Evolutionary conservation across 2,797 vertebrate genomes (phyloP), one percentile per base, ranked within the genome.

Genomic region (Tragopan temminckii): DNA sequence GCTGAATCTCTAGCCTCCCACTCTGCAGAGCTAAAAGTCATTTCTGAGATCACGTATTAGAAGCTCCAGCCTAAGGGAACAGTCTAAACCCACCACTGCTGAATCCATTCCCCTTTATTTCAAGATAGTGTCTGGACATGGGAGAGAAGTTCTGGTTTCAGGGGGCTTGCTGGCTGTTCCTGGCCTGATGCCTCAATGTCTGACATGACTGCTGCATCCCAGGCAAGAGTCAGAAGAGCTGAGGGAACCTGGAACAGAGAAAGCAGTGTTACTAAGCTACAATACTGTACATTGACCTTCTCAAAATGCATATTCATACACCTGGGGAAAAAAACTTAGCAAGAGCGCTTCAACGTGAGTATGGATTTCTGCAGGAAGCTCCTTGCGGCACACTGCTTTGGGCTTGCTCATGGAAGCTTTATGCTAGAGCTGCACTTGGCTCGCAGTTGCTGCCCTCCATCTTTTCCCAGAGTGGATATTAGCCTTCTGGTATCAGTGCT

Each of bases 211-310:
- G 98, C 98, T 0, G 98, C 72, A 0, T 99, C 99, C 99, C 99
- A 99, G 1, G 95, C 79, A 10, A 99, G 99, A 0, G 98, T 99
- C 95, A 99, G 97, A 74, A 99, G 98, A 20, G 98, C 99, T 1
- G 99, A 98, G 46, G 99, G 99, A 66, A 99, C 99, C 99, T 99
- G 52, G 3, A 4, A 76, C 16, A 13, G 53, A 75, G 35, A 50
- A 33, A 21, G 58, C 33, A 16, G 21, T 3, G 31, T 25, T 38
- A 25, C 9, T 7, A 12, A 59, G 23, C 50, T 48, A 11, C 1
- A 45, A 5, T 9, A 3, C 52, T 5, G 1, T 1, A 3, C 31
- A 15, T 15, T 2, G 17, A 27, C n/a, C 6, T 46, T 0, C 7
- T 50, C 0, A 0, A 7, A 23, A 7, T 9, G 1, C 1, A 2